Percentiles rank a stretch among this genome's conserved stretches.
These are phyloP conservation scores for Scaptomyza caliginosa DNA, from an alignment of 2,888 invertebrate genomes.

Conservation along the genomic window DNA sequence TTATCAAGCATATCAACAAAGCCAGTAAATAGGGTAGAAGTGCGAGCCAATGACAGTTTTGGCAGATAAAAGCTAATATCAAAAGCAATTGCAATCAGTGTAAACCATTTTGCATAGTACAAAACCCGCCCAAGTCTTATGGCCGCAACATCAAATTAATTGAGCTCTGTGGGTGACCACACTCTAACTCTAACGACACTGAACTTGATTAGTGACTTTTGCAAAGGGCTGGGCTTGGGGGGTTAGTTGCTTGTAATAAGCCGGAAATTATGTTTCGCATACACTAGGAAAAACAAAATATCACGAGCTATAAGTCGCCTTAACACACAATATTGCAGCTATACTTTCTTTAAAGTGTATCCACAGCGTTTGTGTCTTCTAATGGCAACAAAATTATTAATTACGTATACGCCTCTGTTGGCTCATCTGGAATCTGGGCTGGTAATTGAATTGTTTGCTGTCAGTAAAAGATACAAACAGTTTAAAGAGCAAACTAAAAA, in stretches of 20 bases:
- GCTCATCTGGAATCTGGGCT: not conserved
- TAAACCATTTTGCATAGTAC: constrained; percentile 36
- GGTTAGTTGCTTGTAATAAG: constrained; percentile 46
- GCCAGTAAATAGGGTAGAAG: not conserved
- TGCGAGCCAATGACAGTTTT: not conserved
- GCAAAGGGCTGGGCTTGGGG: not conserved
- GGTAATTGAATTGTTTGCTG: constrained; percentile 38
- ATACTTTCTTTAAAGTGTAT: not conserved
- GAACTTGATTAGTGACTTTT: constrained; percentile 2
- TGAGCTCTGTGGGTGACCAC: constrained; percentile 47
- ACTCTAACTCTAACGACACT: constrained; percentile 20
- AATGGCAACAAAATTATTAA: constrained; percentile 49
- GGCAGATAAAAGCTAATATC: constrained; percentile 17
- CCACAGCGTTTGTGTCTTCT: constrained; percentile 16
- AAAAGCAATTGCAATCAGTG: constrained; percentile 36
- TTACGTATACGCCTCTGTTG: constrained; percentile 46
- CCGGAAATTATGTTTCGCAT: constrained; percentile 57
- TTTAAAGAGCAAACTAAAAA: constrained; percentile 36
- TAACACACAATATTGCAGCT: no score
- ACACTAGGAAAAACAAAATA: not conserved
- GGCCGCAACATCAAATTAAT: constrained; percentile 62
- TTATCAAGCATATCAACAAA: constrained; percentile 52
- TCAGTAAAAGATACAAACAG: constrained; percentile 19
- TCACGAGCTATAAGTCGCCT: no score
- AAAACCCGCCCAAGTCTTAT: constrained; percentile 4